phyloP scores from a whole-genome alignment of 2,888 invertebrate genomes.

The Eilema depressum region DNA sequence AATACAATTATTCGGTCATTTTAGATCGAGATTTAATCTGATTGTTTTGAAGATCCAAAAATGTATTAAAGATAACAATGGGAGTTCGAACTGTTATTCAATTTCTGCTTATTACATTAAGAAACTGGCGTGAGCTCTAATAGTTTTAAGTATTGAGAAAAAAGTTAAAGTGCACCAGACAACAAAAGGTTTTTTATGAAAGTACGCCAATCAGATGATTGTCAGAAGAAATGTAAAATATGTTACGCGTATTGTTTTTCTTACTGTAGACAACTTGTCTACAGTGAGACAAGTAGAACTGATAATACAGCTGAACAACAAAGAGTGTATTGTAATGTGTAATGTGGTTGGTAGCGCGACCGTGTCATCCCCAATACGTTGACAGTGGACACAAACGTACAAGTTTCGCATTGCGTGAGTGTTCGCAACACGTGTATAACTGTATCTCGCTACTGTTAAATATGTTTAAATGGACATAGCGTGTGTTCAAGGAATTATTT shows the following conservation, averaged over 20 bases:
- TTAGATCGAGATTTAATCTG: constrained; percentile 25
- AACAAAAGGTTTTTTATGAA: constrained; percentile 31
- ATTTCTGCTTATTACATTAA: constrained; percentile 21
- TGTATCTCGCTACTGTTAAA: not conserved
- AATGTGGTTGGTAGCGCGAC: not conserved
- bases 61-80: constrained; percentile 20
- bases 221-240: not conserved
- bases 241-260: constrained; percentile 7
- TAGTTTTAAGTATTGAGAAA: not conserved
- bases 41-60: constrained; percentile 27
- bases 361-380: constrained; percentile 1
- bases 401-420: not conserved
- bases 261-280: constrained; percentile 11
- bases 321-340: constrained; percentile 23
- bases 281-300: constrained; percentile 30
- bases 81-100: constrained; percentile 27
- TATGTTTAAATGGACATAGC: not conserved
- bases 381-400: constrained; percentile 1
- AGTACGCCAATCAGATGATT: not conserved
- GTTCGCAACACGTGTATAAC: not conserved
- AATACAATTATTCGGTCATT: constrained; percentile 47
- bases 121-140: not conserved
- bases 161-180: constrained; percentile 24
- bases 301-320: constrained; percentile 24
- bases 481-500: not conserved